These are phyloP conservation scores for Drosophila ogumai DNA, from an alignment of 1,140 invertebrate species.

Conservation along the genomic window DNA sequence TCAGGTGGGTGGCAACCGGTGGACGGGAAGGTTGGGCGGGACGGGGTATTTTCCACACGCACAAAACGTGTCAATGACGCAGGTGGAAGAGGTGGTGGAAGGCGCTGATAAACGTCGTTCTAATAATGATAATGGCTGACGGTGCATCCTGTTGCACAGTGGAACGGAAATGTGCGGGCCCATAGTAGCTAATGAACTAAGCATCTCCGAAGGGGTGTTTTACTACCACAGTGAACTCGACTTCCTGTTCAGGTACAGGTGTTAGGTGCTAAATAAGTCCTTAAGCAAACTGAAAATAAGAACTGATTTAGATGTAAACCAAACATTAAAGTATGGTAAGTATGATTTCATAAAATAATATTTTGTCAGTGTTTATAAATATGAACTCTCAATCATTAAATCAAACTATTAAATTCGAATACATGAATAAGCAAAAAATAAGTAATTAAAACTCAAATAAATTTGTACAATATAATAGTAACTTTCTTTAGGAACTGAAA, in stretches of 20 bases:
- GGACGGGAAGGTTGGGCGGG: neutral
- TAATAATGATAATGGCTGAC: conserved; percentile 78
- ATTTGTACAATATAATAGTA: too few relatives aligned
- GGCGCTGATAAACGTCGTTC: conserved; percentile 60
- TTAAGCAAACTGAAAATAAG: neutral
- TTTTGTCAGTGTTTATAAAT: too few relatives aligned
- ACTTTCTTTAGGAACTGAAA: too few relatives aligned
- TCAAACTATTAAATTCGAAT: too few relatives aligned
- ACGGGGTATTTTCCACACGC: conserved; percentile 16
- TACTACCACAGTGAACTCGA: conserved; percentile 4
- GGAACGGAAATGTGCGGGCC: conserved; percentile 28
- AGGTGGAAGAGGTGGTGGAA: conserved; percentile 4
- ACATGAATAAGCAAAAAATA: too few relatives aligned
- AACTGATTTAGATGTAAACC: too few relatives aligned
- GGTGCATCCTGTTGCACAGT: conserved; percentile 61
- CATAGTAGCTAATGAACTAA: conserved; percentile 41
- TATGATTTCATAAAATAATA: too few relatives aligned
- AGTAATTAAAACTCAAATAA: too few relatives aligned
- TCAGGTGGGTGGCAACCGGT: conserved; percentile 1
- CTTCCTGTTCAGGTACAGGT: conserved; percentile 1
- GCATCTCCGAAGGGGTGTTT: neutral
- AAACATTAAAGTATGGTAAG: too few relatives aligned
- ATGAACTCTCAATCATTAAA: too few relatives aligned
- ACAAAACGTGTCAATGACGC: conserved; percentile 76
- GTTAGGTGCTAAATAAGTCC: neutral